A percentile compares a stretch with the other conserved stretches of the same genome.
Evolutionary conservation across 37 sponge, comb jelly and placozoan genomes (phyloP).

Genomic region (Beroe ovata): DNA sequence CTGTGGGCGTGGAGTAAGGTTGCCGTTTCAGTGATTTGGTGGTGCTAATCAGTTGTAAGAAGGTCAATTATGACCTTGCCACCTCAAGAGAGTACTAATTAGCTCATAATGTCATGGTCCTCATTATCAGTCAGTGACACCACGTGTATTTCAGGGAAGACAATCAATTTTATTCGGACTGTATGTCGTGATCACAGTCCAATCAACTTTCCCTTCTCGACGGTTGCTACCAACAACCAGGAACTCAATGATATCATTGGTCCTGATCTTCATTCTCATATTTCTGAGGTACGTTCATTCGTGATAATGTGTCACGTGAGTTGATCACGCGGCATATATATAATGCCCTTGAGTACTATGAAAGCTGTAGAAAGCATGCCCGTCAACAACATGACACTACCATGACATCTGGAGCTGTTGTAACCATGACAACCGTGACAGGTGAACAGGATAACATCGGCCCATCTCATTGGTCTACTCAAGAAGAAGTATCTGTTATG

Average conservation of each 20-base stretch:
- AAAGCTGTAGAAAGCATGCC: no score
- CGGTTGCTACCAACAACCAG: constrained; percentile 64
- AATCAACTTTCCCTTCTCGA: constrained; percentile 60
- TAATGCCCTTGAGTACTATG: no score
- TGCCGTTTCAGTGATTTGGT: no score
- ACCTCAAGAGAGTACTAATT: no score
- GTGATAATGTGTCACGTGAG: background rate
- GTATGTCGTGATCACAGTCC: constrained; percentile 69
- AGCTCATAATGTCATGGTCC: no score
- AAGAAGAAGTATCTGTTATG: constrained; percentile 83
- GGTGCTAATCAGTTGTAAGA: no score
- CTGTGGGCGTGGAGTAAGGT: no score
- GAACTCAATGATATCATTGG: constrained; percentile 59
- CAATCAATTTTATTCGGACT: constrained; percentile 91
- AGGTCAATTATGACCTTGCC: no score
- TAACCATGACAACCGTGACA: no score
- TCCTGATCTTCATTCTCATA: constrained; percentile 35
- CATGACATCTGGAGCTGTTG: constrained; percentile 71
- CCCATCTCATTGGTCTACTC: constrained; percentile 82
- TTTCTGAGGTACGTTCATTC: constrained; percentile 32
- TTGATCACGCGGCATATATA: background rate
- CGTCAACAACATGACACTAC: no score
- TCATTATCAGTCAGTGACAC: no score
- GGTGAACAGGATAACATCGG: constrained; percentile 86
- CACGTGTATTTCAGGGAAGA: constrained; percentile 75